Evolutionary conservation across 2,113 vertebrate species (phyloP).

Genomic region (Merops nubicus): DNA sequence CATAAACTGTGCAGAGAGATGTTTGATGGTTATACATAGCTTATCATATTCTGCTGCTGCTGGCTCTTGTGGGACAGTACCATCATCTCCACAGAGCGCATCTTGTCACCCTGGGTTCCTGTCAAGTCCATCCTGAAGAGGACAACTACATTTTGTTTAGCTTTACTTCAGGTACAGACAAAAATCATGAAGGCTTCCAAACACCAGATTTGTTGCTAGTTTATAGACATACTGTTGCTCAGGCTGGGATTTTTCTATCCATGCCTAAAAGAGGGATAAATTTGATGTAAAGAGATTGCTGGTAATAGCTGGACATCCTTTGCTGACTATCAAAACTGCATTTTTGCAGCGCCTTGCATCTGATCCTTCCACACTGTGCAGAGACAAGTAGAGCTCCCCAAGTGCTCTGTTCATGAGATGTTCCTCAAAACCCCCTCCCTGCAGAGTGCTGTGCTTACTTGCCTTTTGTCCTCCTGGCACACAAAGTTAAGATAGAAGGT

Average conservation of each 20-base stretch:
- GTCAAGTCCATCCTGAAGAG: not conserved
- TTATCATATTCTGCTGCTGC: not conserved
- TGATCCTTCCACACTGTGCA: not conserved
- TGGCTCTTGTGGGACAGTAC: not conserved
- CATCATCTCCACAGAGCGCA: not conserved
- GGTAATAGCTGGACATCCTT: not conserved
- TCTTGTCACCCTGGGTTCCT: not conserved
- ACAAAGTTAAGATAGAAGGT: not conserved
- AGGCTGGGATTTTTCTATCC: not conserved
- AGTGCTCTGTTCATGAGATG: not conserved
- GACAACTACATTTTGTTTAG: not conserved
- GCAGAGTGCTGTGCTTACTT: not conserved
- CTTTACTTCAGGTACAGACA: not conserved
- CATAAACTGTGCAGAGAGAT: rapidly evolving
- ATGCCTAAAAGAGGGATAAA: not conserved
- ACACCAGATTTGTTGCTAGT: not conserved
- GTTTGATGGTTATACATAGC: not conserved
- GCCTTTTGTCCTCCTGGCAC: rapidly evolving
- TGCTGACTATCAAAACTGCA: not conserved
- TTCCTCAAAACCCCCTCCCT: not conserved
- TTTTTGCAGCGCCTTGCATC: not conserved
- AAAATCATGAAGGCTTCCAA: not conserved
- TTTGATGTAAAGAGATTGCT: not conserved
- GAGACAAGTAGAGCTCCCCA: not conserved
- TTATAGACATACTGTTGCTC: not conserved